Conservation (phyloP, 2,797 vertebrate species). For the Myotis findleyi region DNA sequence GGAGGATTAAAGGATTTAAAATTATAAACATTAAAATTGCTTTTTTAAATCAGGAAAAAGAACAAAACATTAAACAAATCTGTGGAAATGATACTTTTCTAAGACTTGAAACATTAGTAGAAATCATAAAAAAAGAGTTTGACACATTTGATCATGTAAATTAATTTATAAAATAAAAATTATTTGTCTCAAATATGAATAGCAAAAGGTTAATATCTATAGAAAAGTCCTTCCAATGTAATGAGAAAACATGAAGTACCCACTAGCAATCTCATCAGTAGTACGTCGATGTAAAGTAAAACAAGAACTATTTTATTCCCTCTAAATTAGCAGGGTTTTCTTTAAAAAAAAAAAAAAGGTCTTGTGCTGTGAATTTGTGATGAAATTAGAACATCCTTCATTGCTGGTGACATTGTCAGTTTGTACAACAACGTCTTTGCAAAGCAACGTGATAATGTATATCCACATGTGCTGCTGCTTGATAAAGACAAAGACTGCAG, state of each 20-base stretch:
- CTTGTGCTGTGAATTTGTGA: background rate
- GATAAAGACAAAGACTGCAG: background rate
- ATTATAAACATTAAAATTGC: background rate
- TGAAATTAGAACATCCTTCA: background rate
- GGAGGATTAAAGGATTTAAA: background rate
- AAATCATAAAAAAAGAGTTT: background rate
- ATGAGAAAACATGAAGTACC: background rate
- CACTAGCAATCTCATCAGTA: background rate
- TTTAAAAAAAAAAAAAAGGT: background rate
- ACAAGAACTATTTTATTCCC: background rate
- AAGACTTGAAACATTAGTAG: background rate
- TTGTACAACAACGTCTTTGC: background rate
- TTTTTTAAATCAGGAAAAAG: background rate
- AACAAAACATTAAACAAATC: background rate
- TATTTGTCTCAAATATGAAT: background rate
- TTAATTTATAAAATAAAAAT: constrained; percentile 7
- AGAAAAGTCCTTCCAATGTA: background rate
- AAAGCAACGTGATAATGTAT: background rate
- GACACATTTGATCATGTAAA: background rate
- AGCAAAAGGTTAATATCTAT: background rate
- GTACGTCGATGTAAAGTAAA: background rate
- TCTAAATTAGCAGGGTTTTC: background rate
- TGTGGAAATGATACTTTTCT: background rate
- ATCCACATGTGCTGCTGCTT: background rate
- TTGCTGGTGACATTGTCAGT: background rate